Evolutionary conservation across 2,113 vertebrate species (phyloP).

Genomic region (Lethenteron reissneri): DNA sequence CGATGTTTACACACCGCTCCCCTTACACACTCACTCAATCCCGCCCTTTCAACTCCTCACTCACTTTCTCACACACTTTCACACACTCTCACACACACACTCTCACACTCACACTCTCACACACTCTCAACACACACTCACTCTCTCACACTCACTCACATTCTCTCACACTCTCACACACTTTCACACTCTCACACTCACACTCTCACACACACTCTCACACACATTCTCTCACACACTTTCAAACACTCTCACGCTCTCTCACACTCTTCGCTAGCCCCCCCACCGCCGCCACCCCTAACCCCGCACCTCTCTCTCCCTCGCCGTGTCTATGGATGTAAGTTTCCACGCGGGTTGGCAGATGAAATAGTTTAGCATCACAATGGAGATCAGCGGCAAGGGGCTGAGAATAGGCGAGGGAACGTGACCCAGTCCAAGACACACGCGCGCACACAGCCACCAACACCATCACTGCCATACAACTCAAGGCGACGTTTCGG

Average conservation of each 20-base stretch:
- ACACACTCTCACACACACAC: constrained; percentile 5
- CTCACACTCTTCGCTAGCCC: background rate
- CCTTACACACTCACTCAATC: too few relatives aligned
- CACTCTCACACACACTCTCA: background rate
- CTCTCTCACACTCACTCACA: background rate
- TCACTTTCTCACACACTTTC: background rate
- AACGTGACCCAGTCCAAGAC: too few relatives aligned
- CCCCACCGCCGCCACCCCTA: background rate
- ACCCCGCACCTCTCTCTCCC: background rate
- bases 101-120: background rate
- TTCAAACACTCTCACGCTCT: background rate
- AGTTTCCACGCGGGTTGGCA: too few relatives aligned
- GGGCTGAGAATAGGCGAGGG: too few relatives aligned
- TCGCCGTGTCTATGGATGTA: background rate
- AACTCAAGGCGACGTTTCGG: too few relatives aligned
- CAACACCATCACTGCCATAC: background rate
- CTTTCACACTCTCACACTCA: background rate
- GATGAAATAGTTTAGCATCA: too few relatives aligned
- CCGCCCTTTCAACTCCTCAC: too few relatives aligned
- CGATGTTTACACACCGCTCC: too few relatives aligned
- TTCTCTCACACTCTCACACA: background rate
- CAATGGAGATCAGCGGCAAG: too few relatives aligned
- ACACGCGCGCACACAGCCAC: background rate
- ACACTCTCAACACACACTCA: background rate
- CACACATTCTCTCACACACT: background rate